phyloP scores from a whole-genome alignment of 2,888 invertebrate genomes.

The Cryptophagus acutangulus region DNA sequence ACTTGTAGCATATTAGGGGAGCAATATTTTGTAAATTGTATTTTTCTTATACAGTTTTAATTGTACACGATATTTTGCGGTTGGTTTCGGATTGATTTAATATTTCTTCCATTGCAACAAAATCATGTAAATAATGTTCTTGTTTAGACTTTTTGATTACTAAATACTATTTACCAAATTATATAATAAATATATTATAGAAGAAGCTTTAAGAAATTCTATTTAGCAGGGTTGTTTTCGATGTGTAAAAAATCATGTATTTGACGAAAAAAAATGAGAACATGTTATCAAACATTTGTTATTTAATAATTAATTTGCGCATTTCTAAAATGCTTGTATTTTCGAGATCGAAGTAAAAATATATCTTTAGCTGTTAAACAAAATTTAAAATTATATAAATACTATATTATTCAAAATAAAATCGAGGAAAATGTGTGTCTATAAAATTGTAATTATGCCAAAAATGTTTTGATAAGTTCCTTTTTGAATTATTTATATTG shows the following conservation, averaged over 20 bases:
- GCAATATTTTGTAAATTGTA: slow-evolving; percentile 29
- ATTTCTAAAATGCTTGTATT: slow-evolving; percentile 32
- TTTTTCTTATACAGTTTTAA: slow-evolving; percentile 16
- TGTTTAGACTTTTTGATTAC: neutral
- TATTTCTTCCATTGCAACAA: slow-evolving; percentile 21
- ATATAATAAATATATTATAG: slow-evolving; percentile 26
- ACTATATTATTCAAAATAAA: neutral
- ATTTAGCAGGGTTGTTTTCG: slow-evolving; percentile 35
- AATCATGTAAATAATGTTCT: slow-evolving; percentile 25
- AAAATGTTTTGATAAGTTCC: no score
- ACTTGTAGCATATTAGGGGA: slow-evolving; percentile 28
- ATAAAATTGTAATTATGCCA: no score
- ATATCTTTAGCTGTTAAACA: slow-evolving; percentile 17
- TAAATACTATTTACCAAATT: slow-evolving; percentile 18
- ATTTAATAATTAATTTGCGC: no score
- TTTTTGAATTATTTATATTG: no score
- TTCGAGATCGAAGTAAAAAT: slow-evolving; percentile 25
- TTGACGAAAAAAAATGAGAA: no score
- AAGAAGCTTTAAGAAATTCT: slow-evolving; percentile 35
- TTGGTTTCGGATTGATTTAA: neutral
- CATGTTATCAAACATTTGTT: no score
- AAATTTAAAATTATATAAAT: neutral
- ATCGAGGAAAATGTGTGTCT: no score
- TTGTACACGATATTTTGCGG: neutral
- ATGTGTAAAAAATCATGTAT: slow-evolving; percentile 20